phyloP scores from a whole-genome alignment of 2,888 invertebrate species.

The Calameuta idolon region DNA sequence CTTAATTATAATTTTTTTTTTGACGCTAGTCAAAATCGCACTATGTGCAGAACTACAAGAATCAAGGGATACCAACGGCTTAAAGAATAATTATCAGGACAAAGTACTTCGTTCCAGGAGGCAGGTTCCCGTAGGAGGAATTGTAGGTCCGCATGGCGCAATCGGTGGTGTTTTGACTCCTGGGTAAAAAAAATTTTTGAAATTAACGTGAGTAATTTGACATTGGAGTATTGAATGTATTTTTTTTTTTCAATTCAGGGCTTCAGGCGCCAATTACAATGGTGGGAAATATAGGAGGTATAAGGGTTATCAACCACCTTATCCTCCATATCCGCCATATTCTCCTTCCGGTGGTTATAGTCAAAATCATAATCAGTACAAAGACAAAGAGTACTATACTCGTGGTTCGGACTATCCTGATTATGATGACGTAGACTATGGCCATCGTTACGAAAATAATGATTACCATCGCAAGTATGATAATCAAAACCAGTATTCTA shows the following conservation, averaged over 20 bases:
- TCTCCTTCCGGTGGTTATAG: neutral
- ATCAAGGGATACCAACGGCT: neutral
- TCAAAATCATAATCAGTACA: constrained; percentile 12
- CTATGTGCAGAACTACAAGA: neutral
- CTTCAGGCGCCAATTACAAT: neutral
- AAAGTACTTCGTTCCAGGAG: neutral
- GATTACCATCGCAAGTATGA: neutral
- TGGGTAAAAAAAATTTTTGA: neutral
- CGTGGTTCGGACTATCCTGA: neutral
- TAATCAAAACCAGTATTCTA: neutral
- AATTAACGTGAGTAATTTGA: neutral
- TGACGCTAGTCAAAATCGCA: neutral
- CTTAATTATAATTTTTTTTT: neutral
- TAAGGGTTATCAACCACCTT: constrained; percentile 27
- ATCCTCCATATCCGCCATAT: constrained; percentile 23
- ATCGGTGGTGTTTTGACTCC: neutral
- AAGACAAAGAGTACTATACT: constrained; percentile 30
- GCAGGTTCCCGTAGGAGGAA: neutral
- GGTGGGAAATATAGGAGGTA: neutral
- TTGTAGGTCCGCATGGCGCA: neutral
- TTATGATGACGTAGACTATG: neutral
- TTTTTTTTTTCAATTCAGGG: neutral
- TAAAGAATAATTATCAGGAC: neutral
- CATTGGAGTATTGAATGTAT: neutral
- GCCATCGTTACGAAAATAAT: neutral